Evolutionary conservation across 2,113 vertebrate genomes (phyloP), one percentile per base, ranked within the genome.

Genomic region (Peromyscus californicus): DNA sequence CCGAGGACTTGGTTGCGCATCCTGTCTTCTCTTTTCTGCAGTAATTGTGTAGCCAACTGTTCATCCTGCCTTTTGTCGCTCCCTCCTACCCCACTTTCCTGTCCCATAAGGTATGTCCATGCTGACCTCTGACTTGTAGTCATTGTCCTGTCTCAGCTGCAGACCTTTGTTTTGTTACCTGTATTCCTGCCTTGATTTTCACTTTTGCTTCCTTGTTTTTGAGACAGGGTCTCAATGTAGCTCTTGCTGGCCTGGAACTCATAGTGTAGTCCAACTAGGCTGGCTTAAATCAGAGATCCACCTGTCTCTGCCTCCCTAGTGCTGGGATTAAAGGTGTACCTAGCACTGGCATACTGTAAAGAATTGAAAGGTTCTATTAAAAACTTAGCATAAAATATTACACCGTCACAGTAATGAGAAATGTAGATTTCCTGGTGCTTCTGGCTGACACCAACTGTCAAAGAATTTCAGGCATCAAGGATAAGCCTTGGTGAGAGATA

Each of bases 391-490:
- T 91, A 90, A 72, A 88, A 69, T 90, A 39, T 59, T 54, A 54
- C 45, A 69, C 80, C 93, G 92, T 96, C 92, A 67, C 42, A 29
- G 57, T 90, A 57, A 74, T 72, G 19, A 91, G 36, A 69, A 36
- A 79, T 96, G 19, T 95, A 75, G 48, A 31, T 93, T 91, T 93
- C 57, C 85, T 96, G 96, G 83, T 87, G 85, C 96, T 95, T 95
- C 89, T 83, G 72, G 85, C 85, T 93, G 89, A 48, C 96, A 79
- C 91, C 75, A 94, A 90, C 93, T 96, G 94, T 94, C 74, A 78
- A 97, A 70, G 98, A 98, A 98, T 98, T 87, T 94, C 83, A 98
- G 93, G 95, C 98, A 96, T 96, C 87, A 89, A 96, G 97, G 96
- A 65, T 90, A 84, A 96, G 89, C 89, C 61, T 61, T 19, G 83